Percentiles rank a stretch among this genome's conserved stretches.
These are phyloP conservation scores for Polymixis lichenea DNA, from an alignment of 2,888 invertebrate genomes.

Conservation along the genomic window DNA sequence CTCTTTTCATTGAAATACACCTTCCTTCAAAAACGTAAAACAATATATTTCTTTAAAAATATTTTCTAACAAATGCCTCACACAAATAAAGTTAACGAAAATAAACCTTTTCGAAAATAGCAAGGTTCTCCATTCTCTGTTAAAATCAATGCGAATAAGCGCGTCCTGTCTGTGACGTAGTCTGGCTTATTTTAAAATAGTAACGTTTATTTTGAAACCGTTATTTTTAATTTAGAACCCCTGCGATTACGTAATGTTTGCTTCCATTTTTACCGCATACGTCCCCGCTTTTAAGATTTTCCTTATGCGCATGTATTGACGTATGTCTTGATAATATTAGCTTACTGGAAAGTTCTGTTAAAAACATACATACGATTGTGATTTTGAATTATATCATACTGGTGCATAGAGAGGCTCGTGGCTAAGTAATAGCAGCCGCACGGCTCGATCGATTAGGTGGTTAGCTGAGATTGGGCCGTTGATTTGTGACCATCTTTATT, in stretches of 20 bases:
- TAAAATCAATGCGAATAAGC: slow-evolving; percentile 1
- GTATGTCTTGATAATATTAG: neutral
- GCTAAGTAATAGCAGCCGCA: neutral
- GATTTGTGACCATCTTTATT: neutral
- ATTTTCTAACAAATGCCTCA: neutral
- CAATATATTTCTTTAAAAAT: neutral
- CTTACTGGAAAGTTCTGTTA: neutral
- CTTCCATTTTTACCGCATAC: neutral
- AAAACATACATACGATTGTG: neutral
- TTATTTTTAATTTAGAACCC: slow-evolving; percentile 8
- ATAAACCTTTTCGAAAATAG: slow-evolving; percentile 46
- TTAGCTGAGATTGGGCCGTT: neutral
- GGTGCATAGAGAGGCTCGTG: neutral
- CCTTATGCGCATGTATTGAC: neutral
- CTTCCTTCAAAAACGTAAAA: neutral
- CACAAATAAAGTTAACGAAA: slow-evolving; percentile 5
- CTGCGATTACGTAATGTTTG: neutral
- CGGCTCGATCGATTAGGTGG: neutral
- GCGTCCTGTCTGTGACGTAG: slow-evolving; percentile 22
- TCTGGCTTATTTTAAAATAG: slow-evolving; percentile 34
- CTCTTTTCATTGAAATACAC: neutral
- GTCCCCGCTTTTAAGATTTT: neutral
- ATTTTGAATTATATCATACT: neutral
- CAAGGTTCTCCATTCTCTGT: slow-evolving; percentile 3
- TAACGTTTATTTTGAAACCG: slow-evolving; percentile 20